Percentiles rank a stretch among this genome's conserved stretches.
These are phyloP conservation scores for Epinotia ramella DNA, from an alignment of 2,888 invertebrate species.

Conservation along the genomic window DNA sequence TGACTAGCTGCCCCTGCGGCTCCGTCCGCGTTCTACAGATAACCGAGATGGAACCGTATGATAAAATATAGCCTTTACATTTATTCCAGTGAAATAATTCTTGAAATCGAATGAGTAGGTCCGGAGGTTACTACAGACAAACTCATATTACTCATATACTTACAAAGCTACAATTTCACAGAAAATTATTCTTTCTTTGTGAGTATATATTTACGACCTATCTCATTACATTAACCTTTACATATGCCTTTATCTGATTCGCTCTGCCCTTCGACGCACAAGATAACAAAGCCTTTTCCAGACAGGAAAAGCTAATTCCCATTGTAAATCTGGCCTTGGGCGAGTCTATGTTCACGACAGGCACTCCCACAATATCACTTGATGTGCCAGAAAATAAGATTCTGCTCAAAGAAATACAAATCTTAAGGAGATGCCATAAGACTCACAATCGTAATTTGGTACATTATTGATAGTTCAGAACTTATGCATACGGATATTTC, in stretches of 20 bases:
- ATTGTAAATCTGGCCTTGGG: constrained; percentile 21
- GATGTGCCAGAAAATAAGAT: constrained; percentile 28
- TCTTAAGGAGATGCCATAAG: not conserved
- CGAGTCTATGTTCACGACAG: constrained; percentile 16
- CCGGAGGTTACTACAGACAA: too few relatives aligned
- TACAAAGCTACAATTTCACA: too few relatives aligned
- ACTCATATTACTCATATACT: too few relatives aligned
- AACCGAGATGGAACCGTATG: too few relatives aligned
- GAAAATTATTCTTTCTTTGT: too few relatives aligned
- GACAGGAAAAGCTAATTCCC: constrained; percentile 20
- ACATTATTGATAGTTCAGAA: not conserved
- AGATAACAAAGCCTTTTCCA: constrained; percentile 6
- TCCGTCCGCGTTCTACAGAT: too few relatives aligned
- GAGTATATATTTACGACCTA: too few relatives aligned
- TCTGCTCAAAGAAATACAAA: constrained; percentile 2
- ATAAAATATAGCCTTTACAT: too few relatives aligned
- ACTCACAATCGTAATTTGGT: not conserved
- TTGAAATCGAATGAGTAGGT: too few relatives aligned
- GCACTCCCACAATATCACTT: constrained; percentile 16
- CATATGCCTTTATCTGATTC: not conserved
- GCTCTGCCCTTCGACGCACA: constrained; percentile 1
- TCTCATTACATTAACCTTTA: too few relatives aligned
- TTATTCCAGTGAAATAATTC: too few relatives aligned
- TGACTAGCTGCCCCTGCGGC: too few relatives aligned
- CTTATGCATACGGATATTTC: not conserved